Evolutionary conservation across 2,888 invertebrate species (phyloP), one percentile per base, ranked within the genome.

Genomic region (Xiphydria camelus): DNA sequence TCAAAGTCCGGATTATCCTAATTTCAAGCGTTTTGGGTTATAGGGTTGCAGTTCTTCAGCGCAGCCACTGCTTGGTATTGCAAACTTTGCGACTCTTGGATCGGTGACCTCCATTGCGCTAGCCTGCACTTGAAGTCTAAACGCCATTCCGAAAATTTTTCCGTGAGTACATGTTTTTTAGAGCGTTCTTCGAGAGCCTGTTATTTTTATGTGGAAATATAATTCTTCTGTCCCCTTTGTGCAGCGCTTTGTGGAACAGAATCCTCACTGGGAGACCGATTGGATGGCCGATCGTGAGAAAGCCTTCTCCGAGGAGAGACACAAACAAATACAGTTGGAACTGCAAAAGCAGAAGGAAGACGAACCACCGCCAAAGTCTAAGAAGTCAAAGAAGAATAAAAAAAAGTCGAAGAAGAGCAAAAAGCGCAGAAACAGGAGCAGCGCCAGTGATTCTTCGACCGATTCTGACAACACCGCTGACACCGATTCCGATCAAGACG

Each of bases 31-130:
- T 57, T 65, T 72, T 65, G 64, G 60, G 59, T 76, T 77, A 40
- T 74, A 89, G 92, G 93, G 23, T 79, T 92, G 49, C 91, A 92
- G 71, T 92, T 92, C 80, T 88, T 93, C 78, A 87, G 89, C 59
- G 88, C 92, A 2, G 86, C 91, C 0, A 88, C 89, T 4, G 88
- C 91, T 20, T 93, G 92, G 92, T 93, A 88, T 77, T 93, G 93
- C 78, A 90, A 91, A 72, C 79, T 93, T 51, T 93, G 93, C 66
- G 87, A 89, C 68, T 81, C 85, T 61, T 93, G 92, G 86, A 91
- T 93, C 65, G 93, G 92, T 0, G 93, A 93, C 72, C 79, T 91
- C 49, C 91, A 91, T 74, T 91, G 92, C 72, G 92, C 92, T 0
- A 90, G 90, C 6, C 83, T 88, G 1, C 93, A 93, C 77, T 80